Percentiles rank a stretch among this genome's conserved stretches.
Evolutionary conservation across 2,797 vertebrate genomes (phyloP).

Genomic region (Columba guinea): DNA sequence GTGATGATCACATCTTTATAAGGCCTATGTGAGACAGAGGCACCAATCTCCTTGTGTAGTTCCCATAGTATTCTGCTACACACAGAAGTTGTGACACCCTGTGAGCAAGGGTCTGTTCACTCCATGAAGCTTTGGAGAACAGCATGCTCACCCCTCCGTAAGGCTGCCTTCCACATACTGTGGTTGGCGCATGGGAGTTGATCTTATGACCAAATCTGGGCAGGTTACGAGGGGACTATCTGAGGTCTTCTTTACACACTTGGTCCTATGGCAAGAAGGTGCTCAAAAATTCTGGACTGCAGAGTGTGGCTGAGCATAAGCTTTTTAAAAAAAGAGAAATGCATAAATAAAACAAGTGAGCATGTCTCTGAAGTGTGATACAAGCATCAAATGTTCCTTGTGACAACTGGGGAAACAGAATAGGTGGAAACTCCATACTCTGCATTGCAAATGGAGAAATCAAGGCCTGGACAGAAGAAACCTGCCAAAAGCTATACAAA

Average conservation of each 20-base stretch:
- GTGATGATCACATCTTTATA: background rate
- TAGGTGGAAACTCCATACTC: background rate
- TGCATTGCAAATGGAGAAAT: background rate
- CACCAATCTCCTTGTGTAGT: background rate
- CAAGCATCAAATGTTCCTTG: background rate
- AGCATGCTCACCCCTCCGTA: fast-evolving
- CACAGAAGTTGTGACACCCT: background rate
- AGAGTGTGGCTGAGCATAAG: background rate
- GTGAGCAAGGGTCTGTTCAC: background rate
- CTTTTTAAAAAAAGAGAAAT: background rate
- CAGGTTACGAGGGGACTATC: background rate
- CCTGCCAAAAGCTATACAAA: background rate
- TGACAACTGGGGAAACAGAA: background rate
- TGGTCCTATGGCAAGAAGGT: background rate
- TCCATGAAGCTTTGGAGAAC: background rate
- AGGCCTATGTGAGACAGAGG: background rate
- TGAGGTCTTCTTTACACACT: background rate
- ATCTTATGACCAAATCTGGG: background rate
- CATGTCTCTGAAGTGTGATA: background rate
- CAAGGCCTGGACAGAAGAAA: background rate
- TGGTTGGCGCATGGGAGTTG: background rate
- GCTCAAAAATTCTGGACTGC: background rate
- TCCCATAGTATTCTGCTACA: background rate
- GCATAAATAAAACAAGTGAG: background rate
- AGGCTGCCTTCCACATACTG: fast-evolving